Base-by-base conservation (phyloP, 2,797 vertebrate species). In the Tenualosa ilisha region DNA sequence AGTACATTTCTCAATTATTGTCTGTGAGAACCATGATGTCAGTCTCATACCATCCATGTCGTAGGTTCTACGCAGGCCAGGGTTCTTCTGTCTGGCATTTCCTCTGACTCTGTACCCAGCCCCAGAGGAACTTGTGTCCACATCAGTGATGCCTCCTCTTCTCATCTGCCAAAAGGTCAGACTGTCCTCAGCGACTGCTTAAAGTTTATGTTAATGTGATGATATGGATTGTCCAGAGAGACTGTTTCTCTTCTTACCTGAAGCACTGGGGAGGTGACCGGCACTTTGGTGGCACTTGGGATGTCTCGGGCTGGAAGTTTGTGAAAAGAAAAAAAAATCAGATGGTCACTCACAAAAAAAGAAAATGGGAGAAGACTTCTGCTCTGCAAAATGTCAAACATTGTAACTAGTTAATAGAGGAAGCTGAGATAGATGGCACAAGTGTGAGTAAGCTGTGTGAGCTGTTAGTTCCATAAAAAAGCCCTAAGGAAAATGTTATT, bases 11-110 rank as follows among this genome's bases (percentile, higher is more conserved):
- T 59, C 20, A 22, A 5, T 11, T 53, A 11, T 81, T 84, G 75
- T 84, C 40, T 72, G 26, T 40, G n/a, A 63, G 3, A 72, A 37
- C 13, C 37, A 3, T 72, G 5, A 72, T 40, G 26, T 85, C 43
- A 37, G 84, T 87, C 13, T 86, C 94, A 88, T 95, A 98, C 97
- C 97, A 87, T 98, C 97, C 90, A 98, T 95, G 88, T 98, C 97
- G 0, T 94, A 95, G 0, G 95, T 96, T 94, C 94, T 95, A 91
- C 94, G 93, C 90, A 93, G 89, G 85, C 91, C 91, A 91, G 91
- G 89, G 88, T 85, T 92, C 89, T 26, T 92, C 85, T 81, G 88
- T 90, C 90, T 0, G 59, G 81, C 81, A 85, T 87, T n/a, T n/a
- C 85, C 0, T 85, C 87, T 7, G 85, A 83, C 65, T 12, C 51